Conservation (phyloP, 1,140 invertebrate species). For the Rhyacophila brunnea region DNA sequence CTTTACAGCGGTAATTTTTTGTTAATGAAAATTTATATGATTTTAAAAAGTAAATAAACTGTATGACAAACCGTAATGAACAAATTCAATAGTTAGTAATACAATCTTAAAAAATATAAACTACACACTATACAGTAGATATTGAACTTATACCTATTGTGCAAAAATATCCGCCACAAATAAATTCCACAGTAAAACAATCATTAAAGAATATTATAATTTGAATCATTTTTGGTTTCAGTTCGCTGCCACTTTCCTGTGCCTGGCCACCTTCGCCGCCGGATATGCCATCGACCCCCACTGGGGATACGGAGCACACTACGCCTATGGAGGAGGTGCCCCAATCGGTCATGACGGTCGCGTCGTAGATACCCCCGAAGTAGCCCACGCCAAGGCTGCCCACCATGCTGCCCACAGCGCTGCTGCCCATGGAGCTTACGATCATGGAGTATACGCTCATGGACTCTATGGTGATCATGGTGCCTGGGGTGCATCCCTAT, state of each 20-base stretch:
- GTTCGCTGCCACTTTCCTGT: slow-evolving; percentile 22
- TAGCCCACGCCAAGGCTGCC: slow-evolving; percentile 14
- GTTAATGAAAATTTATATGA: no score
- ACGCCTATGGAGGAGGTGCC: slow-evolving; percentile 34
- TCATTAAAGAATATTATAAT: no score
- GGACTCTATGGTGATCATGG: slow-evolving; percentile 6
- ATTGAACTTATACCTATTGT: no score
- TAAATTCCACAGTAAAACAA: no score
- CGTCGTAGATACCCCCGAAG: slow-evolving; percentile 21
- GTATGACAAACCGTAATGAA: no score
- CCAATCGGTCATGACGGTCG: slow-evolving; percentile 25
- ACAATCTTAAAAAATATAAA: no score
- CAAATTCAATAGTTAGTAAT: no score
- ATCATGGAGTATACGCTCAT: background rate
- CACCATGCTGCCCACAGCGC: slow-evolving; percentile 16
- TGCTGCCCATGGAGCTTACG: slow-evolving; percentile 9
- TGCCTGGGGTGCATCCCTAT: background rate
- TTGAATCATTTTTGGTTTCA: background rate
- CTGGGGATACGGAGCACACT: slow-evolving; percentile 26
- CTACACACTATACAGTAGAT: no score
- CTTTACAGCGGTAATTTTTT: no score
- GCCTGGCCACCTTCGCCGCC: slow-evolving; percentile 23
- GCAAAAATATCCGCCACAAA: no score
- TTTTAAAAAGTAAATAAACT: no score
- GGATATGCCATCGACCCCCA: slow-evolving; percentile 7